phyloP scores from a whole-genome alignment of 2,888 invertebrate species.

The Sinodicranocentrus sp. region DNA sequence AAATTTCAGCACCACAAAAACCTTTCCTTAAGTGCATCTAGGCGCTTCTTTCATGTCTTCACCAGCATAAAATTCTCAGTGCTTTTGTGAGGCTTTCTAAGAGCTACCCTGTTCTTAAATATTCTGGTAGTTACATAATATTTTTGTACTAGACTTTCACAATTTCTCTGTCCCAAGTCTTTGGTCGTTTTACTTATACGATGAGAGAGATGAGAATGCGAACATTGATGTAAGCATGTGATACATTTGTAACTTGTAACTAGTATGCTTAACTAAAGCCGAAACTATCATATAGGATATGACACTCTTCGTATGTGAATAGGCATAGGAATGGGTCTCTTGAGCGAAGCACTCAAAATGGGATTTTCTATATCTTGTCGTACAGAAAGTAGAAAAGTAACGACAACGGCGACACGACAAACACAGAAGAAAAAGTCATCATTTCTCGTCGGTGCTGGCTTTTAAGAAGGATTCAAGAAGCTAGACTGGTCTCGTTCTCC shows the following conservation, averaged over 20 bases:
- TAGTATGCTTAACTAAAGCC: too few species aligned
- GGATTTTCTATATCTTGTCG: constrained; percentile 11
- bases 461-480: background rate
- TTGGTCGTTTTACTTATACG: constrained; percentile 19
- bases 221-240: too few species aligned
- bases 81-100: background rate
- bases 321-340: constrained; percentile 59
- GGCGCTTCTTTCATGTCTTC: background rate
- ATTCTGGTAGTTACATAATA: constrained; percentile 45
- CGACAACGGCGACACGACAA: constrained; percentile 15
- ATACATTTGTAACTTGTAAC: too few species aligned
- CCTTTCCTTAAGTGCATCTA: constrained; percentile 38
- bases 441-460: constrained; percentile 7
- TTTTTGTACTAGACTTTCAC: constrained; percentile 42
- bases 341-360: constrained; percentile 59
- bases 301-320: constrained; percentile 42
- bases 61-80: background rate
- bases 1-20: constrained; percentile 50
- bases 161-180: constrained; percentile 31
- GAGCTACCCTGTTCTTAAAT: too few species aligned
- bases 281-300: constrained; percentile 15
- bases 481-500: too few species aligned
- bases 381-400: constrained; percentile 1
- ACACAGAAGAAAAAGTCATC: constrained; percentile 29
- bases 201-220: background rate